A percentile compares a stretch with the other conserved stretches of the same genome.
Conservation (phyloP, 2,113 vertebrate genomes). For the Chlorocebus sabaeus region DNA sequence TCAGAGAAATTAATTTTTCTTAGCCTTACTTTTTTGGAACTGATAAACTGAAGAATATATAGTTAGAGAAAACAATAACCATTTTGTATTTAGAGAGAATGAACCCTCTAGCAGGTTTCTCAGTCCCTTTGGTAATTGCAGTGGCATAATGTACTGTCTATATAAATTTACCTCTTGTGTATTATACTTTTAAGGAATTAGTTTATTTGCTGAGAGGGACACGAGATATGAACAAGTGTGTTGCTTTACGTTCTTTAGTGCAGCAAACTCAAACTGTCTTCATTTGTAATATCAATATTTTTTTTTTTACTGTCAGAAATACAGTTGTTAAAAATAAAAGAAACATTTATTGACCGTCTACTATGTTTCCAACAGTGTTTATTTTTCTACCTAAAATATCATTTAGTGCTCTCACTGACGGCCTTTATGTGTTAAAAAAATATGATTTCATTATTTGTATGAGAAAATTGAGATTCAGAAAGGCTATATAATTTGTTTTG, state of each 20-base stretch:
- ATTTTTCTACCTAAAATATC: background rate
- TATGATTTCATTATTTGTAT: background rate
- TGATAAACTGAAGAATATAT: background rate
- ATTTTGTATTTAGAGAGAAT: background rate
- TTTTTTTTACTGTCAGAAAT: background rate
- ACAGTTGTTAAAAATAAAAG: background rate
- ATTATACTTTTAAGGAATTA: background rate
- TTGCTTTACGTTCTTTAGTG: background rate
- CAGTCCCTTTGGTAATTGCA: background rate
- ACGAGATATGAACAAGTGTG: background rate
- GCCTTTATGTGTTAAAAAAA: background rate
- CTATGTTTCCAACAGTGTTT: background rate
- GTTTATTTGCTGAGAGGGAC: background rate
- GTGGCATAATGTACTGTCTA: fast-evolving
- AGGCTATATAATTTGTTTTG: background rate
- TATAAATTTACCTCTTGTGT: background rate
- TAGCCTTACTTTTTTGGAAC: background rate
- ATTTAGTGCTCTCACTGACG: background rate
- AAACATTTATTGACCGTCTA: background rate
- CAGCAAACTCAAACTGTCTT: background rate
- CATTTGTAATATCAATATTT: background rate
- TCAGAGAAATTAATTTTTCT: background rate
- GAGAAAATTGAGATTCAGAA: background rate
- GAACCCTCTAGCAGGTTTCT: background rate
- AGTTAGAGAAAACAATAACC: background rate